Evolutionary conservation across 2,797 vertebrate species (phyloP).

Genomic region (Pseudocheirus occidentalis): DNA sequence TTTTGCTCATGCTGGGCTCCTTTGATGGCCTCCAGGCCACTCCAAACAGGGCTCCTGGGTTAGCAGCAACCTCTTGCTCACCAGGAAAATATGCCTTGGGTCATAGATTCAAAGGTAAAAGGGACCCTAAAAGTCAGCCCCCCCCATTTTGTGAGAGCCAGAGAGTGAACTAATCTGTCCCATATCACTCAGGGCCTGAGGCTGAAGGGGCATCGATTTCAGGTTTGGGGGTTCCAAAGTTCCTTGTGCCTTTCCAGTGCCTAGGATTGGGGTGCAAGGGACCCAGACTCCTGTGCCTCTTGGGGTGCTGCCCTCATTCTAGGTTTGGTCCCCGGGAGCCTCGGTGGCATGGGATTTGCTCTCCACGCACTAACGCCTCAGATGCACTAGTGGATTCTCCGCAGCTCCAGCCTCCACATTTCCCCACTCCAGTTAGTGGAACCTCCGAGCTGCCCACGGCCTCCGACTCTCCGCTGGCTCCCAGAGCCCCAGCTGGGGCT

Average conservation of each 20-base stretch:
- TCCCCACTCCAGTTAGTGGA: neutral
- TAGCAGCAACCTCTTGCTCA: neutral
- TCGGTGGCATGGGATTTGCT: neutral
- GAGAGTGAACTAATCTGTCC: neutral
- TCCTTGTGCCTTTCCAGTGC: neutral
- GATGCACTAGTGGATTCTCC: neutral
- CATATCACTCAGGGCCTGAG: neutral
- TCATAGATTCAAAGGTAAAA: neutral
- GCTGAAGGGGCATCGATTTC: neutral
- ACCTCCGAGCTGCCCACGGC: neutral
- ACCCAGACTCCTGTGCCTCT: neutral
- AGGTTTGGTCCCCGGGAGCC: neutral
- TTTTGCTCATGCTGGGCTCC: neutral
- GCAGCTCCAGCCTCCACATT: neutral
- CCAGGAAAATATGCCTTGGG: neutral
- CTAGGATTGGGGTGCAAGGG: neutral
- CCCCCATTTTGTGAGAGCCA: neutral
- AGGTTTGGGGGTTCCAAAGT: neutral
- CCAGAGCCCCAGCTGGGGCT: neutral
- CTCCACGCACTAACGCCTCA: neutral
- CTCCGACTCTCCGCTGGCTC: neutral
- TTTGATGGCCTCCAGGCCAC: neutral
- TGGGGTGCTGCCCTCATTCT: neutral
- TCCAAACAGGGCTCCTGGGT: neutral
- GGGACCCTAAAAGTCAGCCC: neutral